A percentile compares a stretch with the other conserved stretches of the same genome.
Evolutionary conservation across 92 coral and sea anemone species (phyloP).

Genomic region (Epizoanthus scotinus): DNA sequence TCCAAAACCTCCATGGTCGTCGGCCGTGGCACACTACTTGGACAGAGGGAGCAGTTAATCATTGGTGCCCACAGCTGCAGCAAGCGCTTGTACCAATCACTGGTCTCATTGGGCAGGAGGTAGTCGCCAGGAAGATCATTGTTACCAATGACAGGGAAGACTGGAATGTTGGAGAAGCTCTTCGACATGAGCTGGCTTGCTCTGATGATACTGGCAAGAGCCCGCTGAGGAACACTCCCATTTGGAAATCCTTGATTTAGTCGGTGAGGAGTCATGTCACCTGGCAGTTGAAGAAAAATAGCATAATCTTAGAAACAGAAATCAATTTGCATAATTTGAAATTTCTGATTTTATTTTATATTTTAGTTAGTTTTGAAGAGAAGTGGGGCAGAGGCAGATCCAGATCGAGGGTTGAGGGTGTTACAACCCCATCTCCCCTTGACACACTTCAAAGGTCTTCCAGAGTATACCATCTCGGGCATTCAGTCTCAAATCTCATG

Average conservation of each 20-base stretch:
- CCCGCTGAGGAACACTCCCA: constrained; percentile 51
- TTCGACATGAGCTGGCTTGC: constrained; percentile 36
- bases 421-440: too few relatives aligned
- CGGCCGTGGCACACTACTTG: constrained; percentile 1
- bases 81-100: constrained; percentile 72
- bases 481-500: too few relatives aligned
- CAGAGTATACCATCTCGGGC: too few relatives aligned
- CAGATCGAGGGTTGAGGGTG: too few relatives aligned
- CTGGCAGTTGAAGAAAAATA: constrained; percentile 39
- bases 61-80: constrained; percentile 71
- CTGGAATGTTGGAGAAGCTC: constrained; percentile 75
- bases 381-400: too few relatives aligned
- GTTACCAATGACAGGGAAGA: constrained; percentile 87
- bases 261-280: constrained; percentile 80
- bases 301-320: neutral
- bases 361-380: too few relatives aligned
- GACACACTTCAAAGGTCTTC: too few relatives aligned
- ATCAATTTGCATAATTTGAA: too few relatives aligned
- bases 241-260: constrained; percentile 51
- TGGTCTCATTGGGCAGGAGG: constrained; percentile 62
- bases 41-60: constrained; percentile 65
- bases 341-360: too few relatives aligned
- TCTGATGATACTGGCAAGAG: constrained; percentile 56
- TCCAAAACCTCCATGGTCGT: constrained; percentile 4
- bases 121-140: constrained; percentile 96